Evolutionary conservation across 2,113 vertebrate species (phyloP).

Genomic region (Nibea coibor): DNA sequence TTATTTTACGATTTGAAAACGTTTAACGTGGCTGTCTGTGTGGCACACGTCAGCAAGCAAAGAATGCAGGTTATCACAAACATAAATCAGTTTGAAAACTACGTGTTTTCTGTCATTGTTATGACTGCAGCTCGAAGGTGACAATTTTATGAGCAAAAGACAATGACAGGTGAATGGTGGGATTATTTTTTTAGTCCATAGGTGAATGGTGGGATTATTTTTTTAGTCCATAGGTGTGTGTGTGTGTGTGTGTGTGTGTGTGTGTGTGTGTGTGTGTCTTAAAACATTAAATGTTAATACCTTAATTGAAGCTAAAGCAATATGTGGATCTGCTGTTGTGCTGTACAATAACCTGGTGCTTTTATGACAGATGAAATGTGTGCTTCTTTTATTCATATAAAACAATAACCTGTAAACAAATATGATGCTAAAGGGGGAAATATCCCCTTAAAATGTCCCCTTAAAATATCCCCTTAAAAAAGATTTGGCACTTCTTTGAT

Average conservation of each 20-base stretch:
- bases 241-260: background rate
- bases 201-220: slow-evolving; percentile 42
- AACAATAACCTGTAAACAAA: background rate
- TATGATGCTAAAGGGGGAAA: background rate
- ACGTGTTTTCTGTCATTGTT: slow-evolving; percentile 43
- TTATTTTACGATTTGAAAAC: slow-evolving; percentile 61
- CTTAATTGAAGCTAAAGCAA: background rate
- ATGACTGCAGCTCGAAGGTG: slow-evolving; percentile 32
- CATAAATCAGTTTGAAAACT: slow-evolving; percentile 56
- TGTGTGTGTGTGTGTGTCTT: slow-evolving; percentile 22
- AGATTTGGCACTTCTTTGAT: background rate
- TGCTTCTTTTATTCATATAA: background rate
- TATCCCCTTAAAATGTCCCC: too few relatives aligned
- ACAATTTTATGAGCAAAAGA: slow-evolving; percentile 50
- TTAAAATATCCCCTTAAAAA: too few relatives aligned
- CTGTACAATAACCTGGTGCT: background rate
- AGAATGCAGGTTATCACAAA: slow-evolving; percentile 55
- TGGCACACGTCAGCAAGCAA: slow-evolving; percentile 46
- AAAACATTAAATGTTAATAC: slow-evolving; percentile 1
- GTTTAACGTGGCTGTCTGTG: slow-evolving; percentile 29
- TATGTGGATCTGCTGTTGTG: background rate
- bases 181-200: slow-evolving; percentile 42
- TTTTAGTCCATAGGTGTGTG: slow-evolving; percentile 18
- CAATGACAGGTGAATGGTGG: slow-evolving; percentile 37
- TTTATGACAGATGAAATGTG: background rate